Percentiles rank a stretch among this genome's conserved stretches.
Evolutionary conservation across 1,140 invertebrate genomes (phyloP).

Genomic region (Drosophila bipectinata): DNA sequence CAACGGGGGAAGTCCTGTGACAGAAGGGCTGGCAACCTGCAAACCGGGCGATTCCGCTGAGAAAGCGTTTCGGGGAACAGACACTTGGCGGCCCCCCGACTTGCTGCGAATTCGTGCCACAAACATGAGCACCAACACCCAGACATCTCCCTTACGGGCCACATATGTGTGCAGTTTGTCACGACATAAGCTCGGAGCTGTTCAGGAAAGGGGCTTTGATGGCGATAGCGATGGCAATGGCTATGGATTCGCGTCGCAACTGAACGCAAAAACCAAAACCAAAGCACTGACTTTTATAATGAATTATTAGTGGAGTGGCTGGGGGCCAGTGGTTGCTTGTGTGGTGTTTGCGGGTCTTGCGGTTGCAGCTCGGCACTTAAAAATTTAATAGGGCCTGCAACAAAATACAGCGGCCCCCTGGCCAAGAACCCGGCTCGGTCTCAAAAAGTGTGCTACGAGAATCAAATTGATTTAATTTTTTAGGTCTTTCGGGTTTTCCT

Average conservation of each 20-base stretch:
- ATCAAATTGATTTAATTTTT: slow-evolving; percentile 75
- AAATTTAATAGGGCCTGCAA: slow-evolving; percentile 75
- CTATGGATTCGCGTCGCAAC: slow-evolving; percentile 71
- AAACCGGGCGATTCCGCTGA: slow-evolving; percentile 23
- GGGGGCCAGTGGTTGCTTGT: slow-evolving; percentile 52
- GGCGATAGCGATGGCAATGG: slow-evolving; percentile 18
- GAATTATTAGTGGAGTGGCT: slow-evolving; percentile 74
- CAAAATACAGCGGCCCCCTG: slow-evolving; percentile 26
- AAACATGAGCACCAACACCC: slow-evolving; percentile 62
- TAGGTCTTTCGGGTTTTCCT: slow-evolving; percentile 10
- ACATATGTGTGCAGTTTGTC: slow-evolving; percentile 81
- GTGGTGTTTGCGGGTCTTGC: slow-evolving; percentile 74
- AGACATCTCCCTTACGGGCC: slow-evolving; percentile 36
- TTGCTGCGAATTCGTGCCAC: slow-evolving; percentile 75
- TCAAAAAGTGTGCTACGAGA: slow-evolving; percentile 53
- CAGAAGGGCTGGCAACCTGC: slow-evolving; percentile 7
- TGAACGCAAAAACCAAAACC: slow-evolving; percentile 81
- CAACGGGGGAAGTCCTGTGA: slow-evolving; percentile 14
- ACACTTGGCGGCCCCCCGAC: slow-evolving; percentile 17
- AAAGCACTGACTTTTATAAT: slow-evolving; percentile 82
- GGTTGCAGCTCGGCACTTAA: slow-evolving; percentile 74
- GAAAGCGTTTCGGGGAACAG: slow-evolving; percentile 57
- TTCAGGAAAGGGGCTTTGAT: neutral
- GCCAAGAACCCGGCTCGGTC: slow-evolving; percentile 11
- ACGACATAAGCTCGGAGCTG: slow-evolving; percentile 74